Evolutionary conservation across 2,113 vertebrate genomes (phyloP).

Genomic region (Tragelaphus scriptus): DNA sequence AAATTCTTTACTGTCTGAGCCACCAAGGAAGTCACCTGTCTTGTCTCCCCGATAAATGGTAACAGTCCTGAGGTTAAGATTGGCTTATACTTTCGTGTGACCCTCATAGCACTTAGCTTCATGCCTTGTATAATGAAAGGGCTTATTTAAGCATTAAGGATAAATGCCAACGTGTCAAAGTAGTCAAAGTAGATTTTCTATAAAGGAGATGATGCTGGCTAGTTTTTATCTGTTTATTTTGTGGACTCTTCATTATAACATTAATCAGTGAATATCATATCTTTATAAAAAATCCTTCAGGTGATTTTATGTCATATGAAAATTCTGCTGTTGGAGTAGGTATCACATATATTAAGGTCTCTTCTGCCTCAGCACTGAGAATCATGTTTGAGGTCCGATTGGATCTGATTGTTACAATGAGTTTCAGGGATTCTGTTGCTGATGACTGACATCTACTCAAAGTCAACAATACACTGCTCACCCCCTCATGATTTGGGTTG

Average conservation of each 20-base stretch:
- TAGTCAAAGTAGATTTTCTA: background rate
- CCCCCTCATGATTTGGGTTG: background rate
- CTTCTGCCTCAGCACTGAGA: background rate
- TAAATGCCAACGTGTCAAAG: background rate
- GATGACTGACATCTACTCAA: background rate
- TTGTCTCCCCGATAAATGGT: background rate
- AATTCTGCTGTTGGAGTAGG: background rate
- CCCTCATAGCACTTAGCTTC: background rate
- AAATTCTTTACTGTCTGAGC: background rate
- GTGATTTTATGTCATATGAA: background rate
- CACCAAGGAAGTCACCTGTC: background rate
- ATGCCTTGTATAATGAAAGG: background rate
- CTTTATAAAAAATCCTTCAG: background rate
- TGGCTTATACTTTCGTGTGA: background rate
- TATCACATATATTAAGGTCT: background rate
- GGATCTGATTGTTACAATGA: background rate
- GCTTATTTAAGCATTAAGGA: background rate
- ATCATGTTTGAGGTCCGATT: background rate
- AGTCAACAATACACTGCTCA: background rate
- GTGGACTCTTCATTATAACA: background rate
- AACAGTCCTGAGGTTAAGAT: background rate
- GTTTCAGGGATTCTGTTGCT: background rate
- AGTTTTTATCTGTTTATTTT: background rate
- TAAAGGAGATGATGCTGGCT: background rate
- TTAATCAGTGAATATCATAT: background rate